phyloP scores from a whole-genome alignment of 2,888 invertebrate species.

The Prenolepis imparis region DNA sequence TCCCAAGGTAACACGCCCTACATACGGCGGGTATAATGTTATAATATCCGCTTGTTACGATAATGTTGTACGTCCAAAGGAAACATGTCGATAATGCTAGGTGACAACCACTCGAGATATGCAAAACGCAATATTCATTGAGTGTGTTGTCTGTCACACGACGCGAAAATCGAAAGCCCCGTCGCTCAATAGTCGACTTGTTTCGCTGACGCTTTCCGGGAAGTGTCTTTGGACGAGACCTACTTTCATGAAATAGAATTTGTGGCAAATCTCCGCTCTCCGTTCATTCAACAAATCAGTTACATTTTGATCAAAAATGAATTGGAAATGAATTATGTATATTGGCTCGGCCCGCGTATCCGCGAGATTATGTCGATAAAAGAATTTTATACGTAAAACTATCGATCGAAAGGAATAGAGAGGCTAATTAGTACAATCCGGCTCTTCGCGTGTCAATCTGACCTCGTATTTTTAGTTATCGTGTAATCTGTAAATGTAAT shows the following conservation, averaged over 20 bases:
- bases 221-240: conserved; percentile 69
- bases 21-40: conserved; percentile 18
- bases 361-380: conserved; percentile 23
- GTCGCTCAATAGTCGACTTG: conserved; percentile 61
- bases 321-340: conserved; percentile 26
- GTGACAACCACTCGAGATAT: conserved; percentile 58
- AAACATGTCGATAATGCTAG: conserved; percentile 61
- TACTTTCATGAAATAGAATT: conserved; percentile 48
- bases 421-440: conserved; percentile 37
- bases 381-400: conserved; percentile 10
- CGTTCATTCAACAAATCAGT: conserved; percentile 39
- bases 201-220: conserved; percentile 49
- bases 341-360: not conserved
- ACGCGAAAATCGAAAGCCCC: conserved; percentile 65
- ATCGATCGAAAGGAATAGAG: conserved; percentile 13
- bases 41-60: conserved; percentile 53
- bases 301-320: conserved; percentile 30
- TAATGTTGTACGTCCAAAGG: conserved; percentile 27
- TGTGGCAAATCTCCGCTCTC: conserved; percentile 29
- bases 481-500: conserved; percentile 20
- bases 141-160: conserved; percentile 36
- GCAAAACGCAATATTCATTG: conserved; percentile 57
- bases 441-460: conserved; percentile 42
- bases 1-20: not conserved
- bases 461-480: conserved; percentile 45